Base-by-base conservation (phyloP, 2,797 vertebrate species). In the Gallinago solitaria region DNA sequence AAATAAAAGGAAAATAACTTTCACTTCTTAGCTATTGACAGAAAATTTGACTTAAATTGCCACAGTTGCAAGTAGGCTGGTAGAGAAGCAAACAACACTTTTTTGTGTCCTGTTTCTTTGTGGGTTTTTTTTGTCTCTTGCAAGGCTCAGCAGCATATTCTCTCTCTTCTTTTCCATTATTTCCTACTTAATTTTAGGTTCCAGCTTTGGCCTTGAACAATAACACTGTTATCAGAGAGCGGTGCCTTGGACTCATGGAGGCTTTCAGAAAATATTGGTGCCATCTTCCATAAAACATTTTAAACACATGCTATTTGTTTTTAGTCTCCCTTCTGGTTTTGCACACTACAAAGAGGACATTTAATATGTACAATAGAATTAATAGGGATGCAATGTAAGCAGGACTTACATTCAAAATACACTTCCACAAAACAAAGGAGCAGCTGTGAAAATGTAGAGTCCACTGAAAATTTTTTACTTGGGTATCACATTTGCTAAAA, bases 291-390 rank as follows among this genome's bases (percentile, higher is more conserved):
- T 95, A 96, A 91, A 95, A 95, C 94, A 95, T 96, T 97, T 97
- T 91, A 96, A 97, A 97, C 93, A 96, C 95, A 97, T 96, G 95
- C 93, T 97, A 97, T 97, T 97, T 97, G 95, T 97, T 97, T 97
- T 97, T 92, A 84, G 96, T 85, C 96, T 97, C 97, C 96, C 97
- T 96, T 97, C 94, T 97, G 97, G 95, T 95, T 97, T 95, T 95
- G 89, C 83, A 92, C 90, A 59, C 86, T 65, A 96, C 86, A 95
- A 96, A 96, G 92, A 96, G 95, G 95, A 97, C 96, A 96, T 97
- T 97, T 97, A 97, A 96, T 97, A 97, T 97, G 97, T 97, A 97
- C 97, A 97, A 95, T 97, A 95, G 97, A 97, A 97, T 97, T 97
- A 97, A 97, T 97, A 95, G 96, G 95, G 95, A 96, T 94, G 96